phyloP scores from a whole-genome alignment of 1,140 invertebrate genomes.

The Cecropterus lyciades region DNA sequence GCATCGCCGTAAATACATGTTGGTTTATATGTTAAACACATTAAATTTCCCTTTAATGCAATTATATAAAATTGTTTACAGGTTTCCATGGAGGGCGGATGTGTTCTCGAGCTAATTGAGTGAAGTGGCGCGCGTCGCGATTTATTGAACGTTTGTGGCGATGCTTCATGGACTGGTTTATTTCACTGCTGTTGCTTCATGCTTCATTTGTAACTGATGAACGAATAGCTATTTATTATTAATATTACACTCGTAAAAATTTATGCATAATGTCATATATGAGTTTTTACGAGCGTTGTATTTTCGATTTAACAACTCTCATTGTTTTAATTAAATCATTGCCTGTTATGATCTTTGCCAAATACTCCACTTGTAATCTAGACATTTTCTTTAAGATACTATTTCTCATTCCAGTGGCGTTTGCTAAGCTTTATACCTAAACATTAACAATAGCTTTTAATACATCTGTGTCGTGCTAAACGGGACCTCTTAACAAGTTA shows the following conservation, averaged over 20 bases:
- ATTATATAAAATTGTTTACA: constrained; percentile 6
- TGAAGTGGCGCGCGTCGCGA: constrained; percentile 19
- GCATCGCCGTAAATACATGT: too few species aligned
- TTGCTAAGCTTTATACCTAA: too few species aligned
- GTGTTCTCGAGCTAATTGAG: constrained; percentile 20
- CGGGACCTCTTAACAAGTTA: neutral
- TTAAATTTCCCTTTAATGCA: neutral
- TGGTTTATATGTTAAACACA: neutral
- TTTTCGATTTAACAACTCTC: too few species aligned
- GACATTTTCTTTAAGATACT: too few species aligned
- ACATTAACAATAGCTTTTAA: neutral
- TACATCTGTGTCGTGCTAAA: neutral
- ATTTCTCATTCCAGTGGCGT: too few species aligned
- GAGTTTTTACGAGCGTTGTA: neutral
- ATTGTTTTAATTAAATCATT: too few species aligned
- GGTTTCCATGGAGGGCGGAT: neutral
- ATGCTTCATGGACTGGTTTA: constrained; percentile 14
- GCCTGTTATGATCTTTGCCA: too few species aligned
- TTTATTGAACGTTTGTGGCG: constrained; percentile 19
- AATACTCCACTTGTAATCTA: too few species aligned
- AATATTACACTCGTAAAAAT: neutral
- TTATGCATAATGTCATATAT: neutral
- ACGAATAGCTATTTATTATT: neutral
- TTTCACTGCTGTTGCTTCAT: constrained; percentile 4
- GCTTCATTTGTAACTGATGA: neutral